Base-by-base conservation (phyloP, 2,797 vertebrate genomes). In the Anguilla megastoma region DNA sequence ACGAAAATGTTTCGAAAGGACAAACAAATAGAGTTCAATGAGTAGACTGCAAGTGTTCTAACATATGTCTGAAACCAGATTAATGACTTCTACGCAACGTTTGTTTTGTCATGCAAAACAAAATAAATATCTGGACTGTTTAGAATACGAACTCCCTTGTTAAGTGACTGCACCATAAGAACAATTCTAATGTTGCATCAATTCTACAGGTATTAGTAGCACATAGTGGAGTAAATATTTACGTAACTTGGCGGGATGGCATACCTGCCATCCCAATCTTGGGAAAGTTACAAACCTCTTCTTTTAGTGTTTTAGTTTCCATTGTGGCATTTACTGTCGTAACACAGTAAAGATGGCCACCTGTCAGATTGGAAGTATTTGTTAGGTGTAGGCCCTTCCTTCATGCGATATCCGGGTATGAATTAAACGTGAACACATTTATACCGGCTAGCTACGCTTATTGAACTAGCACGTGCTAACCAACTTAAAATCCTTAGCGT, bases 151-250 rank as follows among this genome's bases (percentile, higher is more conserved):
- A 84, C 82, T 21, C 24, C 24, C 45, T 84, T 21, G 82, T 7
- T 9, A 84, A 41, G 16, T 18, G 9, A n/a, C 45, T 84, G 48
- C 12, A 52, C 83, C 83, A 16, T 84, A 27, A 50, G 9, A 84
- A 84, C 6, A n/a, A 27, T 84, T 30, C 6, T 30, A 9, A 50
- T 7, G 33, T 16, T 52, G 10, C n/a, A 54, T 30, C 24, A 54
- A 84, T 54, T 56, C 50, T 56, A 84, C 83, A 84, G 0, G 27
- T 27, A 84, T 84, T 84, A 85, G 83, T 85, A 8, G 10, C 48
- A 56, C 9, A 36, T 18, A 50, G 21, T n/a, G 24, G 16, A 18
- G 58, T 60, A 60, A 60, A 24, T 69, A 24, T 69, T 69, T 69
- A 0, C 41, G 41, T 41, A 41, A 41, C 41, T 41, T 41, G 41